Evolutionary conservation across 37 sponge, comb jelly and placozoan genomes (phyloP).

Genomic region (Chondrosia reniformis): DNA sequence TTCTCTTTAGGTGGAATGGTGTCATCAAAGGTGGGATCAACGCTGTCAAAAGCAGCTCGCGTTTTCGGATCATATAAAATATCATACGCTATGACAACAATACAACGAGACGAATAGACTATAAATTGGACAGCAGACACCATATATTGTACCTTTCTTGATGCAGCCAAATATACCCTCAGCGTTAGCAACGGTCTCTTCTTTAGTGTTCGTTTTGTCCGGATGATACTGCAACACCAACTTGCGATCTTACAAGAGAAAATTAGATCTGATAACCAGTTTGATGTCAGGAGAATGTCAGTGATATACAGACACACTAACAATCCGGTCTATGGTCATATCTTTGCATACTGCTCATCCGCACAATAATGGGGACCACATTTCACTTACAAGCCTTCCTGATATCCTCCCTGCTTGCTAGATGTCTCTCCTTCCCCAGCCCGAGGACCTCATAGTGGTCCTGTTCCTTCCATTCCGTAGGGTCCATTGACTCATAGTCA

Average conservation of each 20-base stretch:
- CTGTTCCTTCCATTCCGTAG: constrained; percentile 84
- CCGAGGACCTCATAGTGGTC: constrained; percentile 95
- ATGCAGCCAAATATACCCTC: constrained; percentile 88
- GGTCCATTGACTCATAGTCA: constrained; percentile 39
- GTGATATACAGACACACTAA: no score
- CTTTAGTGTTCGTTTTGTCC: constrained; percentile 70
- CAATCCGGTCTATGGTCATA: neutral
- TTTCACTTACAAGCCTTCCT: constrained; percentile 94
- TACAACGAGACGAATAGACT: neutral
- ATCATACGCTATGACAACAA: constrained; percentile 59
- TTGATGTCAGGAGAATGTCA: no score
- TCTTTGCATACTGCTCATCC: no score
- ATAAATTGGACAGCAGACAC: neutral
- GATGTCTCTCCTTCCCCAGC: constrained; percentile 60
- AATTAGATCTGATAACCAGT: neutral
- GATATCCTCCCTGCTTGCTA: constrained; percentile 76
- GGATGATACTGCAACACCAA: constrained; percentile 89
- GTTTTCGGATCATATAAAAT: constrained; percentile 50
- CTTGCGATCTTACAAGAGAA: constrained; percentile 44
- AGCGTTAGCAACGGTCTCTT: constrained; percentile 14
- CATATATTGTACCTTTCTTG: constrained; percentile 76
- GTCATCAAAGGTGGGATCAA: constrained; percentile 88
- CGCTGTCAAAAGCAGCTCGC: constrained; percentile 88
- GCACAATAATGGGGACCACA: no score
- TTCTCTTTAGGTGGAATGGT: constrained; percentile 58